Conservation (phyloP, 2,888 invertebrate genomes). For the Eristalis tenax region DNA sequence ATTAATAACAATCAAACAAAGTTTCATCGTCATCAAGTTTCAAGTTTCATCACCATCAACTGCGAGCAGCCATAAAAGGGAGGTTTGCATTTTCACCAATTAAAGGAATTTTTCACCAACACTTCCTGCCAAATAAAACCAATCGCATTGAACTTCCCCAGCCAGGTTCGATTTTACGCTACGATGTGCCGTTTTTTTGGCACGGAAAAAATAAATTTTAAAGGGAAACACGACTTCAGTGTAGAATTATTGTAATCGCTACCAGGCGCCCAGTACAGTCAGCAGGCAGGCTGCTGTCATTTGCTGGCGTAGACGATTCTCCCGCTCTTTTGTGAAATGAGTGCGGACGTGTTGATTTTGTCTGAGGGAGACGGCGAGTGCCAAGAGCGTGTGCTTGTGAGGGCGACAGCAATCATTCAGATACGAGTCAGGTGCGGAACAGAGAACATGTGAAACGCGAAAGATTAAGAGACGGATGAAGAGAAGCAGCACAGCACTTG, state of each 20-base stretch:
- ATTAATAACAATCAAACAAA: background rate
- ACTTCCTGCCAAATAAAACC: background rate
- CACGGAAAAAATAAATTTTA: conserved; percentile 64
- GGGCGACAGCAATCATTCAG: background rate
- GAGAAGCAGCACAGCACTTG: too few species aligned
- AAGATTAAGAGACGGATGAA: too few species aligned
- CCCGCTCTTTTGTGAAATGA: conserved; percentile 11
- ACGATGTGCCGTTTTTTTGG: background rate
- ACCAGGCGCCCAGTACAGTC: conserved; percentile 77
- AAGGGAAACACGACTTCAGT: conserved; percentile 79
- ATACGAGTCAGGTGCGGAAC: background rate
- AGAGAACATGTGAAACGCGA: background rate
- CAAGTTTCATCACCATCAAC: too few species aligned
- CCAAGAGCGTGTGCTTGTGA: background rate
- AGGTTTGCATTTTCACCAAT: background rate
- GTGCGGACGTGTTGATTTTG: background rate
- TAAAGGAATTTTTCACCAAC: too few species aligned
- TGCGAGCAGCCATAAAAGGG: too few species aligned
- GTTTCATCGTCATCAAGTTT: too few species aligned
- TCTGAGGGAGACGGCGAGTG: background rate
- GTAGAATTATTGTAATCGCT: conserved; percentile 81
- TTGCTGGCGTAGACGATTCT: background rate
- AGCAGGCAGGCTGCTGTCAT: background rate
- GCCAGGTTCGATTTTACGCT: background rate
- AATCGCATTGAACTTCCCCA: background rate